A percentile compares a stretch with the other conserved stretches of the same genome.
Evolutionary conservation across 2,113 vertebrate genomes (phyloP).

Genomic region (Mustelus asterias): DNA sequence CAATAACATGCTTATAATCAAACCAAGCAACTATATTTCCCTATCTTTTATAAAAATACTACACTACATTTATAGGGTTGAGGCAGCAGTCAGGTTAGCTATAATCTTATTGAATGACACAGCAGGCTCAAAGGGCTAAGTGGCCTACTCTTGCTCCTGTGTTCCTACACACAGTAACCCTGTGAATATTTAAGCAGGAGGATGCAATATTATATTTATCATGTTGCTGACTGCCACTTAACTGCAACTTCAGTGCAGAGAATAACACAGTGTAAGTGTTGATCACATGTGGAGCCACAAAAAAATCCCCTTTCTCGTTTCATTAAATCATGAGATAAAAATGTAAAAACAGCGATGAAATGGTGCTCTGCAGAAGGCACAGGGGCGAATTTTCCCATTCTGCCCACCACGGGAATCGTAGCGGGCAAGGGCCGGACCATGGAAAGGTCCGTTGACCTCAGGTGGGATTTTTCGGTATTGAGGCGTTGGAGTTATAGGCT

Average conservation of each 20-base stretch:
- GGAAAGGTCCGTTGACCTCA: no score
- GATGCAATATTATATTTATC: neutral
- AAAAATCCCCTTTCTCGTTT: neutral
- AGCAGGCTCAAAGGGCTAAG: no score
- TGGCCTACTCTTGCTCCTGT: no score
- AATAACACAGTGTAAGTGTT: neutral
- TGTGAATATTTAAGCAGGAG: neutral
- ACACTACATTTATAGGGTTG: no score
- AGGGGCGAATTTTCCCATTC: neutral
- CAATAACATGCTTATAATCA: neutral
- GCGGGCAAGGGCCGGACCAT: no score
- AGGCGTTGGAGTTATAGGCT: neutral
- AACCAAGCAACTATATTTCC: neutral
- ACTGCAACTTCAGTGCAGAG: neutral
- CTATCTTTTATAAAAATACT: neutral
- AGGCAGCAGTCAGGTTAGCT: no score
- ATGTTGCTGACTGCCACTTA: neutral
- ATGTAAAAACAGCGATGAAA: neutral
- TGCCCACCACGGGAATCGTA: no score
- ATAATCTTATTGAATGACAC: no score
- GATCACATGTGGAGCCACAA: neutral
- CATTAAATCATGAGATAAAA: neutral
- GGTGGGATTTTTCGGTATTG: no score
- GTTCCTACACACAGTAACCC: neutral
- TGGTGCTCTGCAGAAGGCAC: neutral